A percentile compares a stretch with the other conserved stretches of the same genome.
These are phyloP conservation scores for Darevskia mixta DNA, from an alignment of 2,797 vertebrate species.

Conservation along the genomic window DNA sequence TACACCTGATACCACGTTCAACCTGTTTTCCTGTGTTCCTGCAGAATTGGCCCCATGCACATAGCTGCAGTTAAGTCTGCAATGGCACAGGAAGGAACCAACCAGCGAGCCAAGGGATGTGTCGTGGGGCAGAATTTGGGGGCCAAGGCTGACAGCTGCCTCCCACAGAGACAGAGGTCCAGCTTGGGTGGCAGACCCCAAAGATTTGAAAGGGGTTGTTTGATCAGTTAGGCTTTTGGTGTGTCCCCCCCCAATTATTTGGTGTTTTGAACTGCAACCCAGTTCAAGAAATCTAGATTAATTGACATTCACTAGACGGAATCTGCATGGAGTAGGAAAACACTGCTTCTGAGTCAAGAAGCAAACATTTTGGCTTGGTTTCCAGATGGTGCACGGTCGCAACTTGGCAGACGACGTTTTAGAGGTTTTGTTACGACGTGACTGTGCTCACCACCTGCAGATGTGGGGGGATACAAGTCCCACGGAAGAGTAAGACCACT, in stretches of 20 bases:
- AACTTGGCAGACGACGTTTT: too few species aligned
- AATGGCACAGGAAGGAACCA: too few species aligned
- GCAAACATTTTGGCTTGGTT: too few species aligned
- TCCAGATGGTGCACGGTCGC: too few species aligned
- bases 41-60: neutral
- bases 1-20: neutral
- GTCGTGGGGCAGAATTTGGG: neutral
- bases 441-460: too few species aligned
- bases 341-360: too few species aligned
- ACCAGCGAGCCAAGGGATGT: neutral
- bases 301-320: neutral
- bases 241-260: slow-evolving; percentile 1
- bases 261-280: neutral
- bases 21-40: neutral
- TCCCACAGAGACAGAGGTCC: too few species aligned
- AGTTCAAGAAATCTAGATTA: neutral
- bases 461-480: too few species aligned
- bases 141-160: neutral
- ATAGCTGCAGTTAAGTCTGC: neutral
- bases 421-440: too few species aligned
- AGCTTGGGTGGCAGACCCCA: neutral
- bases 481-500: too few species aligned
- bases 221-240: neutral
- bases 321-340: neutral
- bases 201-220: neutral